Percentiles rank a stretch among this genome's conserved stretches.
These are phyloP conservation scores for Ellobius talpinus DNA, from an alignment of 2,113 vertebrate species.

Conservation along the genomic window DNA sequence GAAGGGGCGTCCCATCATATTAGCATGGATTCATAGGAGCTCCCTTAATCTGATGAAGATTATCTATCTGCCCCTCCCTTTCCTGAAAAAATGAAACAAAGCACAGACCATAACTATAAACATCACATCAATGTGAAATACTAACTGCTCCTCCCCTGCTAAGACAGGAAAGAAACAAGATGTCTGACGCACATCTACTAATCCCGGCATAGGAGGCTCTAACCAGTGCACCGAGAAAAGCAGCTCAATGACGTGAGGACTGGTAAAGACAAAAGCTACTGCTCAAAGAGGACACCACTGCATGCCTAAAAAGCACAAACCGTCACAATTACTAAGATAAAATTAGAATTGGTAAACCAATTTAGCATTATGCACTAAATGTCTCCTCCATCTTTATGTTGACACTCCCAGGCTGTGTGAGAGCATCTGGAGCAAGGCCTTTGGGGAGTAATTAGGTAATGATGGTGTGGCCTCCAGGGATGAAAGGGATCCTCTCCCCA, in stretches of 20 bases:
- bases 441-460: neutral
- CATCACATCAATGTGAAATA: neutral
- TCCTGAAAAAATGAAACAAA: neutral
- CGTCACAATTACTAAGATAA: neutral
- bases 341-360: neutral
- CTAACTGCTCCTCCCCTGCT: neutral
- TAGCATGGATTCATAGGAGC: neutral
- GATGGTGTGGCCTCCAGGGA: neutral
- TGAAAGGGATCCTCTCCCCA: no score
- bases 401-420: neutral
- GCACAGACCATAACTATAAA: neutral
- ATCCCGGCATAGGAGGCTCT: neutral
- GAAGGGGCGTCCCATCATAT: neutral
- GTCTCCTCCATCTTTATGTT: neutral
- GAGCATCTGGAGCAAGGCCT: neutral
- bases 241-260: neutral
- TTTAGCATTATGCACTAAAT: neutral
- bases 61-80: neutral
- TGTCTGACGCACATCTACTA: neutral
- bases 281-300: neutral
- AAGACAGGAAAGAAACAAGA: neutral
- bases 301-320: neutral
- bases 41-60: neutral
- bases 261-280: neutral
- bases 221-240: neutral